Evolutionary conservation across 2,797 vertebrate species (phyloP).

Genomic region (Sebastes nivosus): DNA sequence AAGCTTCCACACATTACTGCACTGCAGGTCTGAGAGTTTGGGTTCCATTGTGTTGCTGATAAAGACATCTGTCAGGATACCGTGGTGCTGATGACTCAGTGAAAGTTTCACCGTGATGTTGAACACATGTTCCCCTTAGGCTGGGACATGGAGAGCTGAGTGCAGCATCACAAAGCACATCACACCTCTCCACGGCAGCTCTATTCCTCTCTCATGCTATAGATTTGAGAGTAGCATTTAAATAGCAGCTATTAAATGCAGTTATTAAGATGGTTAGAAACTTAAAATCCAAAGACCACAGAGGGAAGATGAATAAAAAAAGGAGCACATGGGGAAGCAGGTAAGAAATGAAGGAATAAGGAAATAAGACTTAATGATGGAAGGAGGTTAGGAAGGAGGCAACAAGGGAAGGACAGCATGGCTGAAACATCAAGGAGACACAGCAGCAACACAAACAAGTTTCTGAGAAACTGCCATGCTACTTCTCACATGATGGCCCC

Average conservation of each 20-base stretch:
- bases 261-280: neutral
- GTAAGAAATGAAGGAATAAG: neutral
- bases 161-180: neutral
- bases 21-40: neutral
- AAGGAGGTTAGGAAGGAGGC: constrained; percentile 14
- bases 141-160: neutral
- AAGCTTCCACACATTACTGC: neutral
- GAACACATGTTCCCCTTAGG: neutral
- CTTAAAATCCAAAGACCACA: neutral
- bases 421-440: constrained; percentile 60
- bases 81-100: neutral
- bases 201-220: neutral
- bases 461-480: constrained; percentile 75
- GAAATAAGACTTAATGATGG: constrained; percentile 23
- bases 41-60: neutral
- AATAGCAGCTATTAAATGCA: neutral
- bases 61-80: constrained; percentile 4
- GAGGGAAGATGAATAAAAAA: neutral
- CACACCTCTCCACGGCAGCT: neutral
- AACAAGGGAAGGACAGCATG: constrained; percentile 55
- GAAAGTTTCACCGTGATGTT: constrained; percentile 12
- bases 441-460: constrained; percentile 69
- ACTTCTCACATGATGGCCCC: constrained; percentile 78
- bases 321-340: neutral
- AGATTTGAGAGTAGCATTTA: neutral